Evolutionary conservation across 2,797 vertebrate genomes (phyloP), one percentile per base, ranked within the genome.

Genomic region (Acipenser oxyrinchus): DNA sequence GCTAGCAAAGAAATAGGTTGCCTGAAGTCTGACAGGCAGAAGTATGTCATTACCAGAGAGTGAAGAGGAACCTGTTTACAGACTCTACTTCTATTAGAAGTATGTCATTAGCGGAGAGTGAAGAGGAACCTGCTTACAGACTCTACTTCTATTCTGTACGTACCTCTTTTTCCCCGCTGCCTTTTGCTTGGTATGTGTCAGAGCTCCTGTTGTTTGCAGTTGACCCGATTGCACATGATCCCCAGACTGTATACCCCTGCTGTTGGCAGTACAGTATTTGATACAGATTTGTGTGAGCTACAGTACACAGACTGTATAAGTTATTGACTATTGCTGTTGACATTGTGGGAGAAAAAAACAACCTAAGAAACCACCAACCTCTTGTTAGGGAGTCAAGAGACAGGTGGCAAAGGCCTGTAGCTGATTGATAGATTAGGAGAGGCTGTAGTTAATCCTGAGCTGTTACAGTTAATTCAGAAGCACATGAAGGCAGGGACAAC

Each of bases 121-220:
- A 88, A 70, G 83, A 87, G 65, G 86, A 90, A 76, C 83, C 88
- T 69, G 78, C 84, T 78, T 86, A 77, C 83, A 85, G 79, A 74
- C 84, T 88, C 68, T 87, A 78, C 88, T 90, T 91, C 85, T 88
- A 86, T 69, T 91, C 88, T 80, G 90, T 91, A 90, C 70, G 89
- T 92, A 91, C 79, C 65, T 68, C 79, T 74, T 81, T 23, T 49
- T 15, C 69, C 68, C 8, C 68, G 72, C 73, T 67, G 23, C 23
- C 23, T 23, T 23, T 23, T 23, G 23, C 72, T 72, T 67, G 23
- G 71, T 65, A 37, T 73, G 70, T 64, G 62, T 73, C 65, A 37
- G 49, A 6, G 6, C 62, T 74, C 66, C 73, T 18, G 49, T 76
- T 10, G 11, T 6, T 53, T 8, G 55, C 55, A 6, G 9, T n/a